Evolutionary conservation across 53 echinoderm and acorn worm species (phyloP), one percentile per base, ranked within the genome.

Genomic region (Glandiceps talaboti): DNA sequence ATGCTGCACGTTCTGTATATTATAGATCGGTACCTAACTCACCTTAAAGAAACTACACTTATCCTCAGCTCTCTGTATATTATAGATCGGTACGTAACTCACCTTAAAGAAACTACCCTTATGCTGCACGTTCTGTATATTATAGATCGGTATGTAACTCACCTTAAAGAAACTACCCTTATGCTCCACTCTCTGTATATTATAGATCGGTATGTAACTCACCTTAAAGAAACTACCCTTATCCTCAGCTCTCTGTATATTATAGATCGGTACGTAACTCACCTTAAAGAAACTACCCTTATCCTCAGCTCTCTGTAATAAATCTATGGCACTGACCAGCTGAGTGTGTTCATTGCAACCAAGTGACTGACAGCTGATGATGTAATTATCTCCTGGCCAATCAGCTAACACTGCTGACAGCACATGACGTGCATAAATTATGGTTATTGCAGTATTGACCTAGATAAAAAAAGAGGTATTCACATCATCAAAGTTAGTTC

Each of bases 401-500:
- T 99, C 91, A 88, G 93, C 99, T 73, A 99, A 90, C 82, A 91
- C 86, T 0, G 89, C 89, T 73, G 93, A 91, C 74, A 99, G 88
- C 27, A 99, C 87, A 73, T 99, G 92, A 32, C 99, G 86, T 14
- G 99, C 91, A 73, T 91, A 94, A 87, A 99, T 89, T 32, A 94
- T 89, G 29, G 89, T 78, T 30, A 99, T 84, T 12, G 91, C 99
- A 81, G 87, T 87, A 84, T 99, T 99, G 33, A 99, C 90, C 94
- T 94, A 83, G 20, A 20, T 6, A 45, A 45, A 45, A 20, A 6
- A 45, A n/a, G n/a, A n/a, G n/a, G n/a, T n/a, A n/a, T n/a, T n/a
- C n/a, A n/a, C n/a, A n/a, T n/a, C n/a, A n/a, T n/a, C n/a, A n/a
- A n/a, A n/a, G n/a, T n/a, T n/a, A n/a, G n/a, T n/a, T n/a, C n/a